A percentile compares a stretch with the other conserved stretches of the same genome.
phyloP scores from a whole-genome alignment of 2,113 vertebrate species.

The Mellivora capensis region DNA sequence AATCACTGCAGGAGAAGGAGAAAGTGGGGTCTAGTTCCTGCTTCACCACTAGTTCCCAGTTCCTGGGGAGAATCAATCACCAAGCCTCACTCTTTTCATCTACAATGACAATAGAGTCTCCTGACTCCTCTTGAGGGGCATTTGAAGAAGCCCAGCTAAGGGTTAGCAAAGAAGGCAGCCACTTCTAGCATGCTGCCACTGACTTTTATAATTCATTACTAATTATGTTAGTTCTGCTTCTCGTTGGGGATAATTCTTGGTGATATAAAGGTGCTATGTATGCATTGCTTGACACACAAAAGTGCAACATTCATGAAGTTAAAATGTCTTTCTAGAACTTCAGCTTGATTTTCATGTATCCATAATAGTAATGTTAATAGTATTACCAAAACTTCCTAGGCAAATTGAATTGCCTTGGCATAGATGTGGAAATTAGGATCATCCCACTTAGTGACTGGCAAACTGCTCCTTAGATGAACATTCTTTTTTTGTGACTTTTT shows the following conservation, averaged over 20 bases:
- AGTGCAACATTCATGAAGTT: neutral
- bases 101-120: neutral
- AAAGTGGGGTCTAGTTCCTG: neutral
- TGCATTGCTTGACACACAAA: neutral
- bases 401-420: neutral
- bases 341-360: neutral
- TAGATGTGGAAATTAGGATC: neutral
- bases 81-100: neutral
- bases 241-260: neutral
- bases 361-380: neutral
- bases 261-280: neutral
- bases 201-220: neutral
- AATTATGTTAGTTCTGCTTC: neutral
- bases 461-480: neutral
- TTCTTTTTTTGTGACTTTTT: neutral
- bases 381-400: neutral
- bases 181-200: neutral
- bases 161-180: neutral
- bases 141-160: neutral
- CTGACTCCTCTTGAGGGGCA: neutral
- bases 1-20: neutral
- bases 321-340: neutral
- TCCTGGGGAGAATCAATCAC: neutral
- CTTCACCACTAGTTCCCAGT: neutral
- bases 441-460: neutral